These are phyloP conservation scores for Omphaloscelis lunosa DNA, from an alignment of 2,888 invertebrate genomes.

Conservation along the genomic window DNA sequence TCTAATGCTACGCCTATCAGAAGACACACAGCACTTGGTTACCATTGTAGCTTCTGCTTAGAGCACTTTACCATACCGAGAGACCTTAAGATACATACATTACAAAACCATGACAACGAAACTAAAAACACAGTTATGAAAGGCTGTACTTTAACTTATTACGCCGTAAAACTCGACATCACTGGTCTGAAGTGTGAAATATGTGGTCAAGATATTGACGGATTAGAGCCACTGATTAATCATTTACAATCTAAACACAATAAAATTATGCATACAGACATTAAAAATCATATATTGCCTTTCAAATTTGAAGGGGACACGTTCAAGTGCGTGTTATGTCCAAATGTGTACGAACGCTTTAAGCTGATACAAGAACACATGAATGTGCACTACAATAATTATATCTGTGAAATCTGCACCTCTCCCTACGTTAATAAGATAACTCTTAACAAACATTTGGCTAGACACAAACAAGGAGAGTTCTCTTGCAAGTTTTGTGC, in stretches of 20 bases:
- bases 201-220: slow-evolving; percentile 37
- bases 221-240: slow-evolving; percentile 25
- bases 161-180: slow-evolving; percentile 58
- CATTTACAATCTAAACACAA: slow-evolving; percentile 45
- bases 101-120: slow-evolving; percentile 68
- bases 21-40: slow-evolving; percentile 72
- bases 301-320: slow-evolving; percentile 55
- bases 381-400: slow-evolving; percentile 61
- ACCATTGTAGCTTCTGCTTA: slow-evolving; percentile 76
- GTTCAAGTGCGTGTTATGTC: slow-evolving; percentile 47
- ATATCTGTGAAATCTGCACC: slow-evolving; percentile 64
- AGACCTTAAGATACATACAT: slow-evolving; percentile 76
- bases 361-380: slow-evolving; percentile 62
- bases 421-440: slow-evolving; percentile 80
- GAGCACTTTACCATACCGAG: slow-evolving; percentile 69
- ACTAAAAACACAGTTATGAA: slow-evolving; percentile 69
- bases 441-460: slow-evolving; percentile 44
- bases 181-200: slow-evolving; percentile 50
- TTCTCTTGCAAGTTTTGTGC: slow-evolving; percentile 54
- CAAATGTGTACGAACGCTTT: slow-evolving; percentile 46
- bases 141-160: slow-evolving; percentile 62
- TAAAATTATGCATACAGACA: slow-evolving; percentile 47
- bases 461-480: slow-evolving; percentile 57
- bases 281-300: slow-evolving; percentile 60
- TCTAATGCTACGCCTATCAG: slow-evolving; percentile 81